phyloP scores from a whole-genome alignment of 2,113 vertebrate species.

The Hydrolagus affinis region DNA sequence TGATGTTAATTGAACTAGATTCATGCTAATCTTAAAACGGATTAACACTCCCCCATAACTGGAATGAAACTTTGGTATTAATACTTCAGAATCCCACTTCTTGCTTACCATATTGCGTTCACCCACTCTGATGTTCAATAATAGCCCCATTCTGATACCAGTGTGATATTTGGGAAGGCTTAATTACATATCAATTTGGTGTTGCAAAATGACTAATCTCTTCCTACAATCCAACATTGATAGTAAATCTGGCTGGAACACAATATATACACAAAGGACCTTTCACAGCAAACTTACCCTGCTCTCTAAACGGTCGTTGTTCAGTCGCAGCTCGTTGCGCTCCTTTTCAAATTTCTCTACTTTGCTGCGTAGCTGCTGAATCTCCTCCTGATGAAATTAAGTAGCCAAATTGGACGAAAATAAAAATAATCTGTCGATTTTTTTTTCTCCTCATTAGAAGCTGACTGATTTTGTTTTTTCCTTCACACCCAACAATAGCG shows the following conservation, averaged over 20 bases:
- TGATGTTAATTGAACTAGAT: neutral
- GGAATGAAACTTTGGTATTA: too few relatives aligned
- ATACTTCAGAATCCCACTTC: too few relatives aligned
- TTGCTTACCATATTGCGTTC: neutral
- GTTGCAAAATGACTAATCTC: neutral
- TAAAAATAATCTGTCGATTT: too few relatives aligned
- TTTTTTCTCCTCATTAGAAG: too few relatives aligned
- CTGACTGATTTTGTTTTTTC: too few relatives aligned
- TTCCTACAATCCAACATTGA: neutral
- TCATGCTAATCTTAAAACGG: neutral
- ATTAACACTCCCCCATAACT: neutral
- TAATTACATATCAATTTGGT: neutral
- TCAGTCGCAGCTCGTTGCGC: slow-evolving; percentile 82
- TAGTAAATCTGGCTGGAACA: neutral
- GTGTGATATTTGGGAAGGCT: neutral
- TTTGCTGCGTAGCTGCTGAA: slow-evolving; percentile 79
- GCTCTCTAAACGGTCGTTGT: slow-evolving; percentile 83
- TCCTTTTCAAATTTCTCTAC: slow-evolving; percentile 91
- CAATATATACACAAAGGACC: neutral
- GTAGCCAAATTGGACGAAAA: neutral
- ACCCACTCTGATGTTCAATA: neutral
- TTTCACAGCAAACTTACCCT: slow-evolving; percentile 55
- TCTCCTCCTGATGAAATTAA: slow-evolving; percentile 71
- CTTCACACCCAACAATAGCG: too few relatives aligned
- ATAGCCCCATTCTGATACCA: too few relatives aligned